phyloP scores from a whole-genome alignment of 2,888 invertebrate genomes.

The Ichneumoninae sp. region DNA sequence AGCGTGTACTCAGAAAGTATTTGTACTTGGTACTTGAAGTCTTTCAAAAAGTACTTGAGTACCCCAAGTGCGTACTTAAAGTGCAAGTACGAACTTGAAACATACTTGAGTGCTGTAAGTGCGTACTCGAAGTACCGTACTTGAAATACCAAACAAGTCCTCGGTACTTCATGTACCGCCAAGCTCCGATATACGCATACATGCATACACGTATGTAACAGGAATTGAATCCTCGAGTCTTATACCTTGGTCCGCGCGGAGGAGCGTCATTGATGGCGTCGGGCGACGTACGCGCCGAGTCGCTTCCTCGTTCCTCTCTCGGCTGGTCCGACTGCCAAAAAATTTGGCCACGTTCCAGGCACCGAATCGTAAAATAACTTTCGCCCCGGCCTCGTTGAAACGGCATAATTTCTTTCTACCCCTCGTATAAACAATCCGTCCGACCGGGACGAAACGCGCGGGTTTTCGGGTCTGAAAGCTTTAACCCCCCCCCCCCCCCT shows the following conservation, averaged over 20 bases:
- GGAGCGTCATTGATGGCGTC: conserved; percentile 51
- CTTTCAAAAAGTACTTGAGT: too few species aligned
- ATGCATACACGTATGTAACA: not conserved
- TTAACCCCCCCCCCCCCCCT: conserved; percentile 1
- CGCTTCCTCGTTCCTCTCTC: conserved; percentile 59
- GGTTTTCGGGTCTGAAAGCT: conserved; percentile 40
- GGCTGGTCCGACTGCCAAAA: conserved; percentile 69
- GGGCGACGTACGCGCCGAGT: conserved; percentile 18
- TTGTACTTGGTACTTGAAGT: too few species aligned
- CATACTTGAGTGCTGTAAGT: too few species aligned
- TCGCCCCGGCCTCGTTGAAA: conserved; percentile 53
- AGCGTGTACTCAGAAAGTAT: too few species aligned
- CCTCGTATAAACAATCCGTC: conserved; percentile 62
- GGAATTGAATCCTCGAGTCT: conserved; percentile 3
- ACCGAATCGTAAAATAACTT: conserved; percentile 77
- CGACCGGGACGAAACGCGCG: not conserved
- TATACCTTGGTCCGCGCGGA: not conserved
- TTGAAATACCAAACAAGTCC: too few species aligned
- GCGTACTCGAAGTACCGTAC: too few species aligned
- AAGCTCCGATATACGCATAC: too few species aligned
- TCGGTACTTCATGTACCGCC: too few species aligned
- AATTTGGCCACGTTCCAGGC: conserved; percentile 76
- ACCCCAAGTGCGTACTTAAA: too few species aligned
- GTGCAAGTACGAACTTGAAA: too few species aligned
- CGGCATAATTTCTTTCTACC: conserved; percentile 17